A percentile compares a stretch with the other conserved stretches of the same genome.
Evolutionary conservation across 2,113 vertebrate species (phyloP).

Genomic region (Sminthopsis crassicaudata): DNA sequence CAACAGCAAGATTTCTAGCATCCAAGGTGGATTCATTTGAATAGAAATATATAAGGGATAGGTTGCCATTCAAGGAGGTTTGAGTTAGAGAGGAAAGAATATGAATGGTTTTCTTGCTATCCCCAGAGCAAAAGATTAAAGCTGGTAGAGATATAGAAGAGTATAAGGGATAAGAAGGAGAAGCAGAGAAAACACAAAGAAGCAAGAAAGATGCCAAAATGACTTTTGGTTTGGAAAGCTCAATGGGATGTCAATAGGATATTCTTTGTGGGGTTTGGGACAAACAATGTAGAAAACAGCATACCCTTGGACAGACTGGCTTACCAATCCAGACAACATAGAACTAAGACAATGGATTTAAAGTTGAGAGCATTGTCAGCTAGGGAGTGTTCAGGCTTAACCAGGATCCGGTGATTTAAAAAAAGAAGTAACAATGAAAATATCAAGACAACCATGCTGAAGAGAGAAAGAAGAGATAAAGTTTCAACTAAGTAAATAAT

Average conservation of each 20-base stretch:
- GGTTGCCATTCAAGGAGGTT: background rate
- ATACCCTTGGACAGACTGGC: background rate
- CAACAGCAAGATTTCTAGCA: background rate
- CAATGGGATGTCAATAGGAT: background rate
- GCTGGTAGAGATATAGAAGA: background rate
- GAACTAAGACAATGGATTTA: background rate
- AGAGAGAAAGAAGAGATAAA: background rate
- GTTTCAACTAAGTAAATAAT: background rate
- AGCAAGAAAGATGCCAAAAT: background rate
- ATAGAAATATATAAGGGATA: background rate
- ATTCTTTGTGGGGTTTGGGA: background rate
- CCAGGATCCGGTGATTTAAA: background rate
- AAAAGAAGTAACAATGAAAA: background rate
- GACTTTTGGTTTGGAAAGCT: background rate
- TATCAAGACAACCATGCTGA: background rate
- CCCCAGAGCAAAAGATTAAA: background rate
- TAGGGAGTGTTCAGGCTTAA: background rate
- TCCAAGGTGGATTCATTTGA: background rate
- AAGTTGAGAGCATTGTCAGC: background rate
- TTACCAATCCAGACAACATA: background rate
- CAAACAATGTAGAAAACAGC: background rate
- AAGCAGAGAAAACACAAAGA: background rate
- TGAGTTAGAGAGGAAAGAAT: background rate
- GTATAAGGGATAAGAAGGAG: background rate
- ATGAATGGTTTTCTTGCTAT: background rate